These are phyloP conservation scores for Halichoeres trimaculatus DNA, from an alignment of 2,113 vertebrate genomes.

Conservation along the genomic window DNA sequence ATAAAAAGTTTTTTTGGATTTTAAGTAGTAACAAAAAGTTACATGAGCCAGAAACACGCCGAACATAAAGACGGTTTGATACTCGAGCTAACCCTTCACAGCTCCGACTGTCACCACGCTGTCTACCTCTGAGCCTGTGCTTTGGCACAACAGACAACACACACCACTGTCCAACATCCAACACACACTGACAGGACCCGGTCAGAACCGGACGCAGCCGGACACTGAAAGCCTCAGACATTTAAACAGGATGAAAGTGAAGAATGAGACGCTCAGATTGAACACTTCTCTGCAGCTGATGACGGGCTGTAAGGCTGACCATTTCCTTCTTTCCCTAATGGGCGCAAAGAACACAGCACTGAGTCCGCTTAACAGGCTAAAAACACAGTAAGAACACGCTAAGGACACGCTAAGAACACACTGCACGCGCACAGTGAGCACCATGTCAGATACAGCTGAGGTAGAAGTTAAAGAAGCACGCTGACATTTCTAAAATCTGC, in stretches of 20 bases:
- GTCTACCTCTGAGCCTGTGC: not conserved
- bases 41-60: not conserved
- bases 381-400: constrained; percentile 26
- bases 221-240: too few relatives aligned
- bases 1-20: too few relatives aligned
- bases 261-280: too few relatives aligned
- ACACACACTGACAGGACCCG: constrained; percentile 9
- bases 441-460: not conserved
- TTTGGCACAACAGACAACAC: constrained; percentile 33
- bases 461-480: constrained; percentile 28
- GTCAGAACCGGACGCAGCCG: not conserved
- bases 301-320: constrained; percentile 31
- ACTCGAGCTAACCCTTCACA: constrained; percentile 21
- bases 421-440: constrained; percentile 35
- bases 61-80: constrained; percentile 6
- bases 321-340: constrained; percentile 56
- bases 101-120: not conserved
- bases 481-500: constrained; percentile 8
- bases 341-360: constrained; percentile 10
- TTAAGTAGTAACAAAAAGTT: too few relatives aligned
- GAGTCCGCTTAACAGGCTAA: constrained; percentile 29
- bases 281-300: too few relatives aligned
- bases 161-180: constrained; percentile 20
- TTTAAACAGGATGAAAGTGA: too few relatives aligned
- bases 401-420: constrained; percentile 15